Percentiles rank a stretch among this genome's conserved stretches.
phyloP scores from a whole-genome alignment of 2,888 invertebrate species.

The Xestia ashworthii region DNA sequence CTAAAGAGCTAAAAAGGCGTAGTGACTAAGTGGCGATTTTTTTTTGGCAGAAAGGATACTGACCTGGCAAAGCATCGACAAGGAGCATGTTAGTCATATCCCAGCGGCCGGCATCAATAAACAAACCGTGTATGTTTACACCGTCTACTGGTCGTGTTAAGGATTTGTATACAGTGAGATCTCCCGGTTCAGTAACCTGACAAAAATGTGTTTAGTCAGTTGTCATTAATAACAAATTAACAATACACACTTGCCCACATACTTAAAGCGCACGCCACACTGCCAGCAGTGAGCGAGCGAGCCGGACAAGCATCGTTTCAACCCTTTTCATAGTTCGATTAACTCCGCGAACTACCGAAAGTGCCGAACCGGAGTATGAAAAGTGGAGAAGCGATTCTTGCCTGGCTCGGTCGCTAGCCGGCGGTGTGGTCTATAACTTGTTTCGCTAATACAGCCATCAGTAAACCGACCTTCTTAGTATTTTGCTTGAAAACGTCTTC shows the following conservation, averaged over 20 bases:
- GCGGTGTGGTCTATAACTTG: background rate
- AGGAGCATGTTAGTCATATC: conserved; percentile 92
- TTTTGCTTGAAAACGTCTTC: conserved; percentile 91
- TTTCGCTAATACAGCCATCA: background rate
- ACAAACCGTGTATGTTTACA: conserved; percentile 95
- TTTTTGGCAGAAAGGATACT: conserved; percentile 10
- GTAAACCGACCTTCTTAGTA: conserved; percentile 74
- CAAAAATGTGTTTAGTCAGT: background rate
- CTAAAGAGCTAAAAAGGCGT: background rate
- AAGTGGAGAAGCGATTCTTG: too few species aligned
- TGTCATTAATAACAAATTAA: background rate
- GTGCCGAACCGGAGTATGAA: too few species aligned
- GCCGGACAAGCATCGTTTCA: too few species aligned
- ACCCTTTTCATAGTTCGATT: too few species aligned
- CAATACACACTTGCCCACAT: background rate
- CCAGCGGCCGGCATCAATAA: conserved; percentile 97
- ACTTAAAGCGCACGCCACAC: background rate
- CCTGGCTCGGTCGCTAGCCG: too few species aligned
- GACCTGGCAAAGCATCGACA: conserved; percentile 94
- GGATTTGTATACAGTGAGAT: conserved; percentile 87
- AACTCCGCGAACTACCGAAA: too few species aligned
- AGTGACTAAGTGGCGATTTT: background rate
- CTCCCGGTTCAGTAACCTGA: conserved; percentile 67
- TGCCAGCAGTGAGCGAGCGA: too few species aligned
- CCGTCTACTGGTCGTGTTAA: conserved; percentile 92